Conservation (phyloP, 2,888 invertebrate genomes). For the Nephrotoma appendiculata region DNA sequence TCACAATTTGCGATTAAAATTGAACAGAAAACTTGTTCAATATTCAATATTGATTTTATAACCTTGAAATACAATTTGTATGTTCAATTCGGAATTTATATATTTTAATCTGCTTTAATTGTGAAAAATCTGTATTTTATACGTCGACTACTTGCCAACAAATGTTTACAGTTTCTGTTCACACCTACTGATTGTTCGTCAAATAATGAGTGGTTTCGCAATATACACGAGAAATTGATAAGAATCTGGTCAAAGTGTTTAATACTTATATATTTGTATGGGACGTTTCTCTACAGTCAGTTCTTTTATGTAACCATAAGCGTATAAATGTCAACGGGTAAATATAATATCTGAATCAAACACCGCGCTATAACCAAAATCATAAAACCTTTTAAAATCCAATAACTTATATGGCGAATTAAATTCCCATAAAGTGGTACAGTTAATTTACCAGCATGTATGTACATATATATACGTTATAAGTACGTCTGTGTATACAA, state of each 20-base stretch:
- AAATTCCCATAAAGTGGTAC: neutral
- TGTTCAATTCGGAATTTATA: neutral
- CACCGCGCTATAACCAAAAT: neutral
- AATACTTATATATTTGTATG: neutral
- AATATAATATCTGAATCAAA: neutral
- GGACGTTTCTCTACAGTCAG: neutral
- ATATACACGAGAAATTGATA: neutral
- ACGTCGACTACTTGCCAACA: neutral
- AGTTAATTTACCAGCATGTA: neutral
- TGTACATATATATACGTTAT: neutral
- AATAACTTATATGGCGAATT: neutral
- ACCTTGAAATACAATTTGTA: neutral
- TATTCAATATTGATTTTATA: neutral
- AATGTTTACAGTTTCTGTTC: neutral
- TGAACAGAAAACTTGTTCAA: neutral
- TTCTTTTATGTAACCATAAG: neutral
- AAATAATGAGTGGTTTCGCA: neutral
- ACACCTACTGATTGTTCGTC: neutral
- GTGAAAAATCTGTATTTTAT: neutral
- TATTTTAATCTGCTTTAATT: neutral
- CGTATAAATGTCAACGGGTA: neutral
- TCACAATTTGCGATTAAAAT: neutral
- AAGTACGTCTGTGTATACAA: neutral
- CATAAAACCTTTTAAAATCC: neutral
- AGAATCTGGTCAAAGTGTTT: neutral